Base-by-base conservation (phyloP, 2,888 invertebrate species). In the Eurois occulta region DNA sequence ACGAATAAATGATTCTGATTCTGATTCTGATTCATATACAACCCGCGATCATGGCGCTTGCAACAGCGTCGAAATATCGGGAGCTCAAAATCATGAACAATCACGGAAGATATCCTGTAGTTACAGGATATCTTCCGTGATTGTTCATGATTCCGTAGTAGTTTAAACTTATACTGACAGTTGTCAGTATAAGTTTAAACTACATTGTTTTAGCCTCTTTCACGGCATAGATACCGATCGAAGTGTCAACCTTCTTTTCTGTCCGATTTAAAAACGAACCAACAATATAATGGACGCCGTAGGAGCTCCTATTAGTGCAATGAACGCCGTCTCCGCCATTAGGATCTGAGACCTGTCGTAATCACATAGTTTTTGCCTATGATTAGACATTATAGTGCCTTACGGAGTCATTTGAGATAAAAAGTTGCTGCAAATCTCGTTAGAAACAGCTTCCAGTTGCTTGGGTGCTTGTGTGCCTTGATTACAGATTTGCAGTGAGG, bases 351-450 rank as follows among this genome's bases (percentile, higher is more conserved):
- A 52, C 80, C 81, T 16, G 43, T 69, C 18, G 55, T 83, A 83
- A 84, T 85, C 80, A 66, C 46, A 48, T 0, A 65, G 28, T 81
- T 81, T 81, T 81, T 81, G 41, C 28, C 24, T 74, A 65, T 66
- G 80, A 81, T 81, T 81, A 81, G 66, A 73, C 64, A 66, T 41
- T n/a, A 24, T 32, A 38, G 18, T 8, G 28, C 76, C 68, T 16
- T 69, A 83, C 10, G 1, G 21, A 79, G 79, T 60, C 83, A 77
- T 62, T 52, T 11, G 43, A 28, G 48, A 83, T 21, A 79, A 79
- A 79, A 79, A 79, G 28, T 83, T 16, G 83, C 8, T 24, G n/a
- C 10, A 16, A 6, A 35, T 0, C 66, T 81, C 80, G 81, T 85
- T 85, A 81, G 69, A 64, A 75, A 48, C 72, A 21, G 69, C 81